Evolutionary conservation across 2,113 vertebrate species (phyloP).

Genomic region (Pollachius pollachius): DNA sequence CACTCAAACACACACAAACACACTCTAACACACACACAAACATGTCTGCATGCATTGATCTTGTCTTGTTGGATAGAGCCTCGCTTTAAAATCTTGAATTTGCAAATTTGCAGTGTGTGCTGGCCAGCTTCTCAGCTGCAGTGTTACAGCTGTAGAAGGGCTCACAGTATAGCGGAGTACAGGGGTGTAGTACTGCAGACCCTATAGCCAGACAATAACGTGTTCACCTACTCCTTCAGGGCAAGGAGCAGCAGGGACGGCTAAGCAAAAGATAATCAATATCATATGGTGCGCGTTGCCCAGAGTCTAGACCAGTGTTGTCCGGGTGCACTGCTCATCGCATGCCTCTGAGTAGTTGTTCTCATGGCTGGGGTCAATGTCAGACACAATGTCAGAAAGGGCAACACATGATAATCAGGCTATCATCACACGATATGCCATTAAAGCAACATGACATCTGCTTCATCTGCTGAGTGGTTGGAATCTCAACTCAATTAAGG

Average conservation of each 20-base stretch:
- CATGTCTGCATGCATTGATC: too few species aligned
- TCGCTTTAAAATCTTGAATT: too few species aligned
- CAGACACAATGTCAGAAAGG: slow-evolving; percentile 69
- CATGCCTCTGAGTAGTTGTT: slow-evolving; percentile 63
- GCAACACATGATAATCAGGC: slow-evolving; percentile 44
- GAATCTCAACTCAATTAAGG: background rate
- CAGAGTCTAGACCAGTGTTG: slow-evolving; percentile 62
- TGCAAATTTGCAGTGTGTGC: too few species aligned
- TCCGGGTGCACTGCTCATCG: slow-evolving; percentile 46
- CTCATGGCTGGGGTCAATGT: slow-evolving; percentile 62
- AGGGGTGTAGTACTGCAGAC: slow-evolving; percentile 51
- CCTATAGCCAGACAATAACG: slow-evolving; percentile 63
- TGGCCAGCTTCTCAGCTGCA: too few species aligned
- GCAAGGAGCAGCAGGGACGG: slow-evolving; percentile 67
- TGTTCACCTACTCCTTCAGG: slow-evolving; percentile 63
- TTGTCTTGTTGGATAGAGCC: too few species aligned
- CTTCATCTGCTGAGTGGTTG: background rate
- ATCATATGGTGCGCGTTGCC: slow-evolving; percentile 68
- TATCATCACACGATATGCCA: slow-evolving; percentile 23
- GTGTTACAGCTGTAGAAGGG: too few species aligned
- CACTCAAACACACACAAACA: slow-evolving; percentile 3
- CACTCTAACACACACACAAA: background rate
- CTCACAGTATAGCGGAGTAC: background rate
- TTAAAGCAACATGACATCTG: slow-evolving; percentile 22
- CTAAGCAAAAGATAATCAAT: slow-evolving; percentile 78